These are phyloP conservation scores for Carabus problematicus DNA, from an alignment of 2,888 invertebrate genomes.

Conservation along the genomic window DNA sequence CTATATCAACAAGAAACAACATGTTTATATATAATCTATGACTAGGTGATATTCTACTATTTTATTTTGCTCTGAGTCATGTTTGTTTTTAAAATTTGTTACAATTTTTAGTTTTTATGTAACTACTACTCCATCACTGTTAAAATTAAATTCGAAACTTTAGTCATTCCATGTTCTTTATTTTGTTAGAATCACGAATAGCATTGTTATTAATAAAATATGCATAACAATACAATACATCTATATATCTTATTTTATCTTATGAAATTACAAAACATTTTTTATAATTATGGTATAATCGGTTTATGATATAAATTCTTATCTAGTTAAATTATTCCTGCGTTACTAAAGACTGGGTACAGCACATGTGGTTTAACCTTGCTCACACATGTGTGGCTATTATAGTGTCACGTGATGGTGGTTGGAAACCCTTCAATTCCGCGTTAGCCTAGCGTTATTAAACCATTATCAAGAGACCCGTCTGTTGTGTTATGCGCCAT, in stretches of 20 bases:
- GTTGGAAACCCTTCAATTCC: no score
- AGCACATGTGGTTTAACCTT: neutral
- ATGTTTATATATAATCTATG: neutral
- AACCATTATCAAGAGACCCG: constrained; percentile 4
- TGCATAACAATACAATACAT: no score
- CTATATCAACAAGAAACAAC: neutral
- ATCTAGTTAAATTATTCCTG: no score
- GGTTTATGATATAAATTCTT: no score
- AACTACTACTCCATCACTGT: neutral
- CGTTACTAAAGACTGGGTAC: neutral
- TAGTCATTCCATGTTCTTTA: neutral
- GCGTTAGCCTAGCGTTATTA: constrained; percentile 9
- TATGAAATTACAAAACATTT: no score
- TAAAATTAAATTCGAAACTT: neutral
- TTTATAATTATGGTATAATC: no score
- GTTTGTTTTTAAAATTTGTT: neutral
- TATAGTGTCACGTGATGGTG: no score
- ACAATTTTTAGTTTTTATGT: neutral
- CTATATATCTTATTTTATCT: no score
- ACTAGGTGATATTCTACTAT: neutral
- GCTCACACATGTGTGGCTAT: no score
- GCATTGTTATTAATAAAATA: no score
- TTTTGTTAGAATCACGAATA: no score
- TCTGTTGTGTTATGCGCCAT: neutral
- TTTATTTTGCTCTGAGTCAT: neutral